These are phyloP conservation scores for Capitella teleta DNA, from an alignment of 1,140 invertebrate species.

Conservation along the genomic window DNA sequence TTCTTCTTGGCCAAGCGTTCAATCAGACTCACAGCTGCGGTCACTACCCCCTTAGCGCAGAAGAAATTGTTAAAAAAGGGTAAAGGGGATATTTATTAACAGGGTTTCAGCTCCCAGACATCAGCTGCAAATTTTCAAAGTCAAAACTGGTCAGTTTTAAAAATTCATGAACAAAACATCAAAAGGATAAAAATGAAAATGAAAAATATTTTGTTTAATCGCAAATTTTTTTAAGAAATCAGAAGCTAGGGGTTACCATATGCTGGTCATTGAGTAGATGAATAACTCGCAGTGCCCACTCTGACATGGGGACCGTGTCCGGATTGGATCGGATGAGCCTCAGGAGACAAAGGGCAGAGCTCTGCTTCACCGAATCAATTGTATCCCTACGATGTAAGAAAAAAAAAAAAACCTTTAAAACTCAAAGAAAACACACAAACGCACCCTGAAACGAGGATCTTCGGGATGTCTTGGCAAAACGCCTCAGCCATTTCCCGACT, in stretches of 20 bases:
- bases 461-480: conserved; percentile 95
- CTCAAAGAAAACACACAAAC: background rate
- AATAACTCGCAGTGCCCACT: conserved; percentile 98
- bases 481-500: conserved; percentile 99
- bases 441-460: conserved; percentile 89
- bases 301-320: conserved; percentile 86
- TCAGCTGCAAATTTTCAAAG: no score
- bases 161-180: no score
- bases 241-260: no score
- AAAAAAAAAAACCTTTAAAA: background rate
- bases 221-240: no score
- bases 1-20: conserved; percentile 97
- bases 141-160: no score
- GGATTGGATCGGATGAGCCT: conserved; percentile 79
- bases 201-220: no score
- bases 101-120: no score
- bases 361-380: conserved; percentile 99
- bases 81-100: no score
- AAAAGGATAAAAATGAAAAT: no score
- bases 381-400: conserved; percentile 64
- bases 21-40: conserved; percentile 93
- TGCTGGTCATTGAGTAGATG: conserved; percentile 98
- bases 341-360: conserved; percentile 89
- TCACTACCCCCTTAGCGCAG: conserved; percentile 91
- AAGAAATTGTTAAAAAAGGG: no score